Evolutionary conservation across 2,888 invertebrate species (phyloP).

Genomic region (Belgica antarctica): DNA sequence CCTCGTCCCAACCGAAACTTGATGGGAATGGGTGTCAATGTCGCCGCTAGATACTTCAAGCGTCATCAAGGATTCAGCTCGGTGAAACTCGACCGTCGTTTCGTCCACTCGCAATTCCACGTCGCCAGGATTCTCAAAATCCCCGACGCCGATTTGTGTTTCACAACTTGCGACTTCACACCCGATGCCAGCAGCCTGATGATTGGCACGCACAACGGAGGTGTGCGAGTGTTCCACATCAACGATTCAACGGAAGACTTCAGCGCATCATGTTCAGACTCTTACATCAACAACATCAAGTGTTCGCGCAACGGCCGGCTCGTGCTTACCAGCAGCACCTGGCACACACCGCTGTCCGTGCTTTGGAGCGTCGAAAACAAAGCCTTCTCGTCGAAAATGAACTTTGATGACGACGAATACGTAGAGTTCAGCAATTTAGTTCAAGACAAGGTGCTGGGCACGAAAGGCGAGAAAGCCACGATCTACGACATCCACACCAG

Average conservation of each 20-base stretch:
- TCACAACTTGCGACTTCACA: conserved; percentile 70
- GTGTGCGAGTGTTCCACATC: conserved; percentile 83
- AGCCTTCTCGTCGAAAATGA: conserved; percentile 59
- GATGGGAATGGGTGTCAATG: conserved; percentile 62
- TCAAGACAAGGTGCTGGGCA: conserved; percentile 86
- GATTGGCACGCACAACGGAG: conserved; percentile 87
- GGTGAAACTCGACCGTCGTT: conserved; percentile 71
- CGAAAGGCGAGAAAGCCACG: conserved; percentile 66
- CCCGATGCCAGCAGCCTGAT: conserved; percentile 66
- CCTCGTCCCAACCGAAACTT: conserved; percentile 60
- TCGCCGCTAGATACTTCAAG: conserved; percentile 63
- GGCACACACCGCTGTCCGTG: conserved; percentile 72
- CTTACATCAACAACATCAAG: conserved; percentile 79
- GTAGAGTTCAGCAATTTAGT: conserved; percentile 85
- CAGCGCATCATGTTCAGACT: conserved; percentile 77
- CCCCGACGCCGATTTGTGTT: conserved; percentile 69
- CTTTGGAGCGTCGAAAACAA: conserved; percentile 53
- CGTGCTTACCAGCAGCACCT: conserved; percentile 79
- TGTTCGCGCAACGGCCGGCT: conserved; percentile 72
- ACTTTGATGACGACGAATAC: conserved; percentile 81
- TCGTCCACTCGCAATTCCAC: conserved; percentile 80
- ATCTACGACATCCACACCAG: conserved; percentile 88
- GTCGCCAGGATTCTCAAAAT: conserved; percentile 71
- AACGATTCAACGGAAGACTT: conserved; percentile 79
- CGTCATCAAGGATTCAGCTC: conserved; percentile 60